Base-by-base conservation (phyloP, 2,113 vertebrate genomes). In the Siniperca knerii region DNA sequence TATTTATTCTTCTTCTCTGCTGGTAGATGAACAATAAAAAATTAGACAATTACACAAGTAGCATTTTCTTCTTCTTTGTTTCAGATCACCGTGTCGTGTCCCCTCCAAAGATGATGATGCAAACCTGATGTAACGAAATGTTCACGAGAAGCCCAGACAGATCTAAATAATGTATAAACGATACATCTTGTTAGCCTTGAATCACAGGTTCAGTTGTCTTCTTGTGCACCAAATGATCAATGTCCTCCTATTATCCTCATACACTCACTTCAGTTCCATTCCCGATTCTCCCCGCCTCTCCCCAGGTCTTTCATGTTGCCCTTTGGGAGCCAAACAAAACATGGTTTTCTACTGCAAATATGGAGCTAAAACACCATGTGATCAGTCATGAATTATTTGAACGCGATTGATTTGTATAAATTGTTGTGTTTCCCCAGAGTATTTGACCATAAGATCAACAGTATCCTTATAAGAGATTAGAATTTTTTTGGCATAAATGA, bases 341-440 rank as follows among this genome's bases (percentile, higher is more conserved):
- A 91, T 64, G 90, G 75, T 69, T 92, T 92, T 95, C 91, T 93
- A 88, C 94, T 90, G 89, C 88, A 94, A 92, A 93, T 88, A 89
- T 85, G 83, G 85, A 92, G 91, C 92, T 94, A 93, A 95, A 95
- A 91, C 93, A 93, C 92, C 94, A 94, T 90, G 92, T 95, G 92
- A 95, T 96, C 93, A 93, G 93, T 93, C 93, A 96, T 96, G 93
- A 95, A 94, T 94, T 95, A 93, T 92, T 95, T 95, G 87, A 90
- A 87, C 11, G 21, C 76, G 96, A 96, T 96, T 96, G 95, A 96
- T 96, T 96, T 93, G 94, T 91, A 86, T 93, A 95, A 94, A 95
- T 93, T 90, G 86, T 87, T 93, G 92, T 91, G 82, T 93, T 92
- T 95, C 95, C 95, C 94, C 57, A 8, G 92, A 89, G 95, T 33